Conservation (phyloP, 2,888 invertebrate species). For the Leucozona laternaria region DNA sequence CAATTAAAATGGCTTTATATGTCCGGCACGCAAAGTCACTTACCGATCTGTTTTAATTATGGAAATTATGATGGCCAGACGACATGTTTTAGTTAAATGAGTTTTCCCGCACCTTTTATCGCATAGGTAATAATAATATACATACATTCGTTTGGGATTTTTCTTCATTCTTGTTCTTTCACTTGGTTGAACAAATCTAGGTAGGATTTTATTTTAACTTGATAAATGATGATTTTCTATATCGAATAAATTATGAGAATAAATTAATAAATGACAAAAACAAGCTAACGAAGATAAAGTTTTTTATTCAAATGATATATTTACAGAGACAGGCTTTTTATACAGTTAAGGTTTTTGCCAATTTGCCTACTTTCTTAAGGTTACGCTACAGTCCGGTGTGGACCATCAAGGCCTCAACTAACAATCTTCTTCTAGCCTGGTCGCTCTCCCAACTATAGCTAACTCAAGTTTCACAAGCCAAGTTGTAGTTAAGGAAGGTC, state of each 20-base stretch:
- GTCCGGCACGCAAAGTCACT: slow-evolving; percentile 75
- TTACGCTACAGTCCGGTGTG: no score
- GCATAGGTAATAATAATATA: neutral
- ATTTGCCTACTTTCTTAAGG: no score
- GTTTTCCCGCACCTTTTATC: slow-evolving; percentile 71
- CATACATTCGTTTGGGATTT: neutral
- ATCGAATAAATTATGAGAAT: slow-evolving; percentile 21
- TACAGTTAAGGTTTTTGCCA: no score
- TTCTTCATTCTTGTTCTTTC: neutral
- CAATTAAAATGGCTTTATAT: slow-evolving; percentile 75
- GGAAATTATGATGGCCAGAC: slow-evolving; percentile 74
- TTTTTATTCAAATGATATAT: no score
- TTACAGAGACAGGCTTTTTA: no score
- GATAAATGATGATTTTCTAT: slow-evolving; percentile 20
- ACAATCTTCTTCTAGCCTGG: no score
- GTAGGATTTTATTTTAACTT: slow-evolving; percentile 10
- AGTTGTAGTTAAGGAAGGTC: no score
- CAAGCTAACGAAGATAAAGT: neutral
- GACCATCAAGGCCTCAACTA: no score
- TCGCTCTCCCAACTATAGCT: no score
- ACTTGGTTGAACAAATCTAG: slow-evolving; percentile 11
- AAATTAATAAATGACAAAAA: slow-evolving; percentile 8
- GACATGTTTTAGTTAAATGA: slow-evolving; percentile 76
- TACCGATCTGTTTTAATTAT: slow-evolving; percentile 76
- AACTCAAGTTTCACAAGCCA: no score